Conservation (phyloP, 2,797 vertebrate species). For the Phoebastria nigripes region DNA sequence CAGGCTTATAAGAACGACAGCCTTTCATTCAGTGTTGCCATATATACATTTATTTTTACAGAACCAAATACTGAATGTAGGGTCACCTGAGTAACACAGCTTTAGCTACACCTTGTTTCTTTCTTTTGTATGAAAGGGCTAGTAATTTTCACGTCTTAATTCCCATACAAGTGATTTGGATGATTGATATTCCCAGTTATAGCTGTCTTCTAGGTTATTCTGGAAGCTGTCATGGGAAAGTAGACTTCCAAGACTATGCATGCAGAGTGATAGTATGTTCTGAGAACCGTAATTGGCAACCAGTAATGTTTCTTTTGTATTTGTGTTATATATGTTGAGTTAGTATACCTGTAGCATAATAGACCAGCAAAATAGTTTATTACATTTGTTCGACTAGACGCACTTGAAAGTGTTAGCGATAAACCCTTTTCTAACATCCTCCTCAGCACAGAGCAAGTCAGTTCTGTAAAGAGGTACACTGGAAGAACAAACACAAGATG, state of each 20-base stretch:
- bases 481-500: neutral
- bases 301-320: neutral
- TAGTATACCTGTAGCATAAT: neutral
- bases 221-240: neutral
- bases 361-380: neutral
- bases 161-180: neutral
- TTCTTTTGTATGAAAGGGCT: neutral
- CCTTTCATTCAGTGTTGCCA: neutral
- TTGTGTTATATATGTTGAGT: neutral
- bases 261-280: neutral
- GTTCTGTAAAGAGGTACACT: neutral
- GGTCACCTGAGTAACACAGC: neutral
- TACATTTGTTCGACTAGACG: neutral
- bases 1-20: neutral
- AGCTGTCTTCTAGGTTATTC: neutral
- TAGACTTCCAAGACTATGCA: neutral
- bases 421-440: neutral
- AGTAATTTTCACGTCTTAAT: neutral
- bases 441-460: neutral
- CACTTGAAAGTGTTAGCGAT: neutral
- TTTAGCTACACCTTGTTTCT: neutral
- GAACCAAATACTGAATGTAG: neutral
- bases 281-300: neutral
- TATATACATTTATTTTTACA: neutral
- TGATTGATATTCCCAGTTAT: neutral